These are phyloP conservation scores for Zapornia atra DNA, from an alignment of 2,113 vertebrate genomes.

Conservation along the genomic window DNA sequence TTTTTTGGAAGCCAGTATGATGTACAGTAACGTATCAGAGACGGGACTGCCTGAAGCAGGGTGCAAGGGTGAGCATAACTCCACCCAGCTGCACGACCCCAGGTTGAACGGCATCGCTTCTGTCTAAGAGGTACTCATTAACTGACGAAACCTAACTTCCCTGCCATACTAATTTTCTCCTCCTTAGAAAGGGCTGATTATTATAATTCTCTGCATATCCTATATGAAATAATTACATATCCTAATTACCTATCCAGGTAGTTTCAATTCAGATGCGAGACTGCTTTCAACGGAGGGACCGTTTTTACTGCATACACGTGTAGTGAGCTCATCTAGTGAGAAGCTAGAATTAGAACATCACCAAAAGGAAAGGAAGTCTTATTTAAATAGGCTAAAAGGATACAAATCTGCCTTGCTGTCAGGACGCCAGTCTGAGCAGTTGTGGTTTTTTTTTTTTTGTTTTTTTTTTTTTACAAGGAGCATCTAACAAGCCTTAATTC, in stretches of 20 bases:
- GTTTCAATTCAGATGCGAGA: neutral
- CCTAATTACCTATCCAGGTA: neutral
- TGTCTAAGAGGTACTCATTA: constrained; percentile 2
- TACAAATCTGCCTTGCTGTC: neutral
- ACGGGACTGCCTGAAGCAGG: neutral
- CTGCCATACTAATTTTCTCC: neutral
- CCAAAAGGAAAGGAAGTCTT: neutral
- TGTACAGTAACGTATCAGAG: neutral
- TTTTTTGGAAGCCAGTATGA: neutral
- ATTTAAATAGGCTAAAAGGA: neutral
- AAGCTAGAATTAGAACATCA: neutral
- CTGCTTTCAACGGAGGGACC: neutral
- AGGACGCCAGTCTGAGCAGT: neutral
- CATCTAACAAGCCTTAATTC: neutral
- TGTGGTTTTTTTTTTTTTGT: neutral
- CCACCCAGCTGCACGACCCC: neutral
- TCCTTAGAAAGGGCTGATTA: neutral
- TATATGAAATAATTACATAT: constrained; percentile 18
- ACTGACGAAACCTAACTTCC: neutral
- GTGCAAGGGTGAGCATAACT: neutral
- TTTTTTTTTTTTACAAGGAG: neutral
- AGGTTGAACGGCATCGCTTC: neutral
- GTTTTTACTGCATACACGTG: neutral
- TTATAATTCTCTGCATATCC: constrained; percentile 15
- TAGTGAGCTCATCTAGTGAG: neutral